These are phyloP conservation scores for Melanotaenia boesemani DNA, from an alignment of 2,797 vertebrate species.

Conservation along the genomic window DNA sequence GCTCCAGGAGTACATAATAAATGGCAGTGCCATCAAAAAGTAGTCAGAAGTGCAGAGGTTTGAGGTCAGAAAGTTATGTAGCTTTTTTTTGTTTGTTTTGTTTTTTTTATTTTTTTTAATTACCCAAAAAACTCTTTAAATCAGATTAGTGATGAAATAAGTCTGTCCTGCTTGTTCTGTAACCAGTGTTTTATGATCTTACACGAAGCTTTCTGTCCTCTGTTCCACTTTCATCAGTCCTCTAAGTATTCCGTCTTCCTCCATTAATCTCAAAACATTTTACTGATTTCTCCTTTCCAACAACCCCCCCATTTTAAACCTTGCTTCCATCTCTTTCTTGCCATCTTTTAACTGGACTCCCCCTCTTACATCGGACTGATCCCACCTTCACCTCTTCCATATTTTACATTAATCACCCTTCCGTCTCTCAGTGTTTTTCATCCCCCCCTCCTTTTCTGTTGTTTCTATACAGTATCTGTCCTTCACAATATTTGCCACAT, in stretches of 20 bases:
- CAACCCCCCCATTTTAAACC: not conserved
- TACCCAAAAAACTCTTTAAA: no score
- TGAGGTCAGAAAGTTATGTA: no score
- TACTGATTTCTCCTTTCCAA: not conserved
- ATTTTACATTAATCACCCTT: conserved; percentile 10
- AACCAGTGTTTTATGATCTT: not conserved
- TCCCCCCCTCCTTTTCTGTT: no score
- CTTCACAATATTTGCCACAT: no score
- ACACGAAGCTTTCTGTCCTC: conserved; percentile 10
- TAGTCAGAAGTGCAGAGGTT: no score
- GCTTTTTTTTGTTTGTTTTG: no score
- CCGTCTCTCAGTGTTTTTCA: not conserved
- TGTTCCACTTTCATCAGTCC: not conserved
- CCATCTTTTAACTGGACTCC: not conserved
- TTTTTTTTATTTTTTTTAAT: no score
- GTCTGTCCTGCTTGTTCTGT: not conserved
- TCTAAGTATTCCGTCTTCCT: conserved; percentile 8
- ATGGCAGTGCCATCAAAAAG: no score
- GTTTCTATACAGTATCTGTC: not conserved
- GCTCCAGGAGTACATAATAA: no score
- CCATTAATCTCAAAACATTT: conserved; percentile 6
- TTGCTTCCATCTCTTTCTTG: not conserved
- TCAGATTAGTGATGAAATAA: not conserved
- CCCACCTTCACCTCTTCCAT: not conserved
- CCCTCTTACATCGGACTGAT: not conserved